phyloP scores from a whole-genome alignment of 2,797 vertebrate genomes.

The Muraenolepis orangiensis region DNA sequence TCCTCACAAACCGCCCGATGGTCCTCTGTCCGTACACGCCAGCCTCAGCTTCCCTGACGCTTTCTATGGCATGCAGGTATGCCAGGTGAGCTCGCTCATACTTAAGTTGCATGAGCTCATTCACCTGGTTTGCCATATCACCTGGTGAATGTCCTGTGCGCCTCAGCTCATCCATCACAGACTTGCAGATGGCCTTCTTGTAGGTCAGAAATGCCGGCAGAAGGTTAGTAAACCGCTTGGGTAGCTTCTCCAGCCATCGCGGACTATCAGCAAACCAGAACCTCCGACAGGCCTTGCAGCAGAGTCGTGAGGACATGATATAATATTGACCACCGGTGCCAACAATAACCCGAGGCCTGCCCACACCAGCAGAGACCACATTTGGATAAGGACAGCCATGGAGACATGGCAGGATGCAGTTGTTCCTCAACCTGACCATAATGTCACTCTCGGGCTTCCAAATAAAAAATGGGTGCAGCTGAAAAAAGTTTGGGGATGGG shows the following conservation, averaged over 20 bases:
- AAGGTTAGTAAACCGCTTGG: background rate
- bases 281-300: constrained; percentile 4
- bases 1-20: constrained; percentile 9
- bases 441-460: constrained; percentile 30
- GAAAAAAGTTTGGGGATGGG: constrained; percentile 21
- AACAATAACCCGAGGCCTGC: constrained; percentile 26
- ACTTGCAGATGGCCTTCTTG: constrained; percentile 37
- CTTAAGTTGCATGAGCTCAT: constrained; percentile 25
- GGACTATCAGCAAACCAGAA: constrained; percentile 17
- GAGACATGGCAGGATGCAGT: constrained; percentile 19
- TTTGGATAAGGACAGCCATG: constrained; percentile 4
- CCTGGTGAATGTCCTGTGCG: constrained; percentile 21
- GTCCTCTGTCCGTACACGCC: constrained; percentile 27
- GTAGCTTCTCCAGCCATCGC: constrained; percentile 22
- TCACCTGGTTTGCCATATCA: constrained; percentile 33
- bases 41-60: constrained; percentile 19
- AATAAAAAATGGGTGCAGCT: constrained; percentile 35
- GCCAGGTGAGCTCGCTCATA: constrained; percentile 29
- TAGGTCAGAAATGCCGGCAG: constrained; percentile 19
- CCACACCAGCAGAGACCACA: constrained; percentile 21
- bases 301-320: constrained; percentile 5
- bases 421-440: constrained; percentile 26
- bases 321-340: constrained; percentile 25
- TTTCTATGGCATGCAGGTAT: constrained; percentile 20
- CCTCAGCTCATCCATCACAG: constrained; percentile 33